These are phyloP conservation scores for Urocyon cinereoargenteus DNA, from an alignment of 2,797 vertebrate genomes.

Conservation along the genomic window DNA sequence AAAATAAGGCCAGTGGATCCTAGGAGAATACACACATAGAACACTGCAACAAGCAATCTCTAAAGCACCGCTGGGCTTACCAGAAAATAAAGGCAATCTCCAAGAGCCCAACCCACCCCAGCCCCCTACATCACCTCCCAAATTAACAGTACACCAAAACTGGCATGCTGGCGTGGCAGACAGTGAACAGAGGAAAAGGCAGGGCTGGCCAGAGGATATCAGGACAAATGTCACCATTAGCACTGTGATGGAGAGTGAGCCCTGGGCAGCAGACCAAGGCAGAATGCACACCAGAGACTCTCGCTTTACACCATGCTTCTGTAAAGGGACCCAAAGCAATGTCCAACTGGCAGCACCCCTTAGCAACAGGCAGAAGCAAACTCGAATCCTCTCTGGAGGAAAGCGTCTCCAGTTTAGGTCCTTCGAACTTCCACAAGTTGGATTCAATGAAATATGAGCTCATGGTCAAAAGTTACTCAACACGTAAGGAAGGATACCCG, in stretches of 20 bases:
- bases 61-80: background rate
- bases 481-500: background rate
- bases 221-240: background rate
- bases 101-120: background rate
- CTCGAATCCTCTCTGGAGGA: background rate
- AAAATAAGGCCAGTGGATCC: background rate
- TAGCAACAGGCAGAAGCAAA: background rate
- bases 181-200: background rate
- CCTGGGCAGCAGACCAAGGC: background rate
- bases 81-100: background rate
- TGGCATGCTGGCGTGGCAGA: background rate
- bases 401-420: background rate
- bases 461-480: background rate
- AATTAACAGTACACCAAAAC: background rate
- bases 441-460: background rate
- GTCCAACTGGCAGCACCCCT: background rate
- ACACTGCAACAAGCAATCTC: background rate
- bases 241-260: background rate
- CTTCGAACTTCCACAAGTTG: background rate
- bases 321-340: background rate
- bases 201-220: background rate
- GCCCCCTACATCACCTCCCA: too few species aligned
- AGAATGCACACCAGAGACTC: background rate
- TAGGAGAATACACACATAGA: background rate
- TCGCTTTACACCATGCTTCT: background rate